Percentiles rank a stretch among this genome's conserved stretches.
These are phyloP conservation scores for Chaetophractus vellerosus DNA, from an alignment of 2,797 vertebrate genomes.

Conservation along the genomic window DNA sequence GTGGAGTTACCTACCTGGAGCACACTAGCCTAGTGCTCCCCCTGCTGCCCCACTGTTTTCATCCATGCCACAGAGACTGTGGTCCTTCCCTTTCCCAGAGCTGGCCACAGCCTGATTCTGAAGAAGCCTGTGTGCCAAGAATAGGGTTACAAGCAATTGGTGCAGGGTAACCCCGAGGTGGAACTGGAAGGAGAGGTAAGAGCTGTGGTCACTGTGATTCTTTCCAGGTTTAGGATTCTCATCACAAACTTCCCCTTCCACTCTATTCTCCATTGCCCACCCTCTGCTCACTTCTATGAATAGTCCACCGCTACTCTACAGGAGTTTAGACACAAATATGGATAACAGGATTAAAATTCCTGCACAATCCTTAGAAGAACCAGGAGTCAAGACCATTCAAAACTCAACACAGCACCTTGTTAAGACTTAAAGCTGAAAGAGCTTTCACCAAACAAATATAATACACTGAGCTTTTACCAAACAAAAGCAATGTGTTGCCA, in stretches of 20 bases:
- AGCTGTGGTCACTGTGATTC: background rate
- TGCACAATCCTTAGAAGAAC: background rate
- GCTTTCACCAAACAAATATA: background rate
- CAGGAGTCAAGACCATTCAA: slow-evolving; percentile 23
- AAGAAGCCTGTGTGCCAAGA: background rate
- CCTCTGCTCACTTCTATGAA: background rate
- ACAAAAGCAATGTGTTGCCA: background rate
- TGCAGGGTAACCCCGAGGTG: background rate
- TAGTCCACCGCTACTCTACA: background rate
- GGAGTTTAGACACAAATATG: background rate
- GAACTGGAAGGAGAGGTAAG: background rate
- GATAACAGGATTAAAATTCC: background rate
- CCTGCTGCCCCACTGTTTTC: background rate
- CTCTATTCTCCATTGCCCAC: background rate
- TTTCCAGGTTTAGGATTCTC: background rate
- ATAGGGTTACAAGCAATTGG: background rate
- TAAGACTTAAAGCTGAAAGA: background rate
- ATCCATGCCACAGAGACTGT: background rate
- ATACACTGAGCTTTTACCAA: background rate
- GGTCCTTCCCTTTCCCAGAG: background rate
- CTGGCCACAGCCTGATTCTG: background rate
- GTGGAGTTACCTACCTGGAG: background rate
- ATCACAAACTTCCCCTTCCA: background rate
- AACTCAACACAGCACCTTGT: background rate
- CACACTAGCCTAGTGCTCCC: background rate